Evolutionary conservation across 2,113 vertebrate species (phyloP), one percentile per base, ranked within the genome.

Genomic region (Proterorhinus semilunaris): DNA sequence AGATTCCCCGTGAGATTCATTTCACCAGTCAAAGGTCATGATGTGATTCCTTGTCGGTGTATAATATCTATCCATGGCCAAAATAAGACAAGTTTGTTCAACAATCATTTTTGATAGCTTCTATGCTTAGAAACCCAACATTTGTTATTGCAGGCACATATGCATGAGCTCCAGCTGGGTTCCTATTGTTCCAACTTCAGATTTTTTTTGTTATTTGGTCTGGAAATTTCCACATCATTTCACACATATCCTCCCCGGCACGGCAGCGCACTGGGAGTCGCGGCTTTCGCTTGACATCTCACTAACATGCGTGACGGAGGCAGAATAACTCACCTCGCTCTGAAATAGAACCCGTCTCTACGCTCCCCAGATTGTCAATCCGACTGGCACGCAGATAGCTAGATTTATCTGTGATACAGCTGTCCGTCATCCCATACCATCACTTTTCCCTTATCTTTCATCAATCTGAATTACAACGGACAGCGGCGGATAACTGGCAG

Each of bases 391-490:
- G 55, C 48, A 83, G 85, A 88, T 75, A 76, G 81, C 71, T 71
- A 84, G 89, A 85, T 87, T 85, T 82, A 84, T 74, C 76, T 57
- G 65, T 65, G 82, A 88, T 83, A 83, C 85, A 85, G 85, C 87
- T 90, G 87, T 85, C 85, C 75, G 83, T 91, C 90, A 91, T 79
- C 77, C 83, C 65, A 57, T 67, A 78, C 79, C 75, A 89, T 91
- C 83, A 71, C 64, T 84, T 88, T 42, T 77, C 65, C 75, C 78
- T 86, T 83, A 89, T 89, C 81, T 83, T 63, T 78, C 81, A 87
- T 90, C 82, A 84, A 86, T 89, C 80, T 83, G 83, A 86, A 86
- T 89, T 86, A 87, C 78, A 69, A 71, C 66, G 65, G 83, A 85
- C 83, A 79, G 79, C 21, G 21, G 68, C 76, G 70, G 84, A 83